These are phyloP conservation scores for Chiloscyllium punctatum DNA, from an alignment of 2,797 vertebrate genomes.

Conservation along the genomic window DNA sequence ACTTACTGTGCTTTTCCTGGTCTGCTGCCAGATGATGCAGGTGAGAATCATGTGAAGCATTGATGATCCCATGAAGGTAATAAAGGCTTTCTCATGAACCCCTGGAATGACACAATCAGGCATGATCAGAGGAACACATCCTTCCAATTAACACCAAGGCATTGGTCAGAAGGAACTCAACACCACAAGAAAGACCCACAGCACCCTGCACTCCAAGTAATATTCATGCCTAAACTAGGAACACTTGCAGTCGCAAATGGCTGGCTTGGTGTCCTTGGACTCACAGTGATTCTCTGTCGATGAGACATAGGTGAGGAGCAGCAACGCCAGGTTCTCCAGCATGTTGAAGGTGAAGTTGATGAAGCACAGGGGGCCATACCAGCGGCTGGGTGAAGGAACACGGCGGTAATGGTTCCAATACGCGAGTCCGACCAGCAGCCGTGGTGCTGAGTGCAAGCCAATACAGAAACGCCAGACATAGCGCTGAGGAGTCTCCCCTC, in stretches of 20 bases:
- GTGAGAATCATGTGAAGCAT: slow-evolving; percentile 81
- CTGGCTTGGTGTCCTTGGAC: neutral
- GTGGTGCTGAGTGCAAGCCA: slow-evolving; percentile 80
- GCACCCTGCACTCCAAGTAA: neutral
- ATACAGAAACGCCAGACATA: slow-evolving; percentile 89
- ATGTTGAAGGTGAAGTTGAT: slow-evolving; percentile 65
- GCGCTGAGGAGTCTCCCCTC: slow-evolving; percentile 71
- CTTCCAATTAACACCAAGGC: too few species aligned
- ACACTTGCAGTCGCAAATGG: neutral
- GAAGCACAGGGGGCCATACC: slow-evolving; percentile 60
- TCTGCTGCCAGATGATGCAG: slow-evolving; percentile 75
- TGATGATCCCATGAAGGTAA: slow-evolving; percentile 71
- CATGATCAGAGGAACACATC: too few species aligned
- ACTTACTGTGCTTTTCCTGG: slow-evolving; percentile 65
- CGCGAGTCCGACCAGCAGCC: slow-evolving; percentile 64
- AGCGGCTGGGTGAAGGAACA: slow-evolving; percentile 53
- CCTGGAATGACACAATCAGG: slow-evolving; percentile 51
- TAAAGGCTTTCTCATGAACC: slow-evolving; percentile 77
- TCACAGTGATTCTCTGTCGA: slow-evolving; percentile 81
- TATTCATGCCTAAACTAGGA: neutral
- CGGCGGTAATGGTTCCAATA: slow-evolving; percentile 79
- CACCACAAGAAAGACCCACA: neutral
- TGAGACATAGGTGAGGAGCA: slow-evolving; percentile 85
- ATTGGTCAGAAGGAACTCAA: neutral
- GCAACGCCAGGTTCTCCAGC: slow-evolving; percentile 71